Base-by-base conservation (phyloP, 1,140 invertebrate species). In the Thalassaphorura encarpata region DNA sequence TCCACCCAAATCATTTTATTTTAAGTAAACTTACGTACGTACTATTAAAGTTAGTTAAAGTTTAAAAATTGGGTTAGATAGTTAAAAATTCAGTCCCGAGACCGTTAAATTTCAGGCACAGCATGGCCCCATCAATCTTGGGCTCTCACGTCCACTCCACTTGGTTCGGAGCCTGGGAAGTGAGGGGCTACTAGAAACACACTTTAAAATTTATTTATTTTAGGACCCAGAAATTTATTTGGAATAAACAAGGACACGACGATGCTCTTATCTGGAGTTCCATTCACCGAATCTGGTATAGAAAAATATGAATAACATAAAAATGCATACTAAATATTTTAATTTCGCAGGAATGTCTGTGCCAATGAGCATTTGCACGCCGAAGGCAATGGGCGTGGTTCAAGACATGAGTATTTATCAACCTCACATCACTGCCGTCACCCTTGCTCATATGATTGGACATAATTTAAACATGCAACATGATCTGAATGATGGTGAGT, bases 381-480 rank as follows among this genome's bases (percentile, higher is more conserved):
- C 83, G 3, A 89, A 87, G 71, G 85, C 91, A 1, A 84, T 94
- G 2, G 91, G 89, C 55, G 88, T 97, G 3, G 58, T 55, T 2
- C 52, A 46, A 1, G 52, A 60, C 29, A 47, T 60, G 2, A 50
- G 50, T 2, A 51, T 71, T 82, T 93, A 95, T 71, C 89, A 96
- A 70, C 90, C 89, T 1, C 91, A 96, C 74, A 80, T 96, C 16
- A 76, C 93, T 18, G 92, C 90, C 1, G 88, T 87, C 11, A 91
- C 89, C 16, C 84, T 96, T 82, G 87, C 90, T 13, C 92, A 97
- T 70, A 94, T 95, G 89, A 89, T 95, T 65, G 91, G 92, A 18
- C 93, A 97, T 67, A 96, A 94, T 71, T 84, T 97, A 60, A 92
- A 93, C 69, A 88, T 94, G 84, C 82, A 81, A 2, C 93, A 97